phyloP scores from a whole-genome alignment of 1,140 invertebrate species.

The Diprion similis region DNA sequence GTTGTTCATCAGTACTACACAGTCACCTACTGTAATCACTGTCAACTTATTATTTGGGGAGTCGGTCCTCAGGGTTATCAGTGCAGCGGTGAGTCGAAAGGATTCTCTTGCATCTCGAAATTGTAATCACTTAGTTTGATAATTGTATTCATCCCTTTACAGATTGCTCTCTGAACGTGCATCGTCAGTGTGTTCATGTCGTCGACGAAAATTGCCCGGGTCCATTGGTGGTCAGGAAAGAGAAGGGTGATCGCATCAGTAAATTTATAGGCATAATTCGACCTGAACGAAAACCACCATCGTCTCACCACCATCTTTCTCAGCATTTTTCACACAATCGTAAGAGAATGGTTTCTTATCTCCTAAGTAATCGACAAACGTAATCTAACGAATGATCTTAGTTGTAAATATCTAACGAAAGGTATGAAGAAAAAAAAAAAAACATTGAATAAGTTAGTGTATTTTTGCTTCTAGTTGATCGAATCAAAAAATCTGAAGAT shows the following conservation, averaged over 20 bases:
- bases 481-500: conserved; percentile 55
- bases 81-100: conserved; percentile 74
- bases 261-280: conserved; percentile 79
- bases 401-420: too few species aligned
- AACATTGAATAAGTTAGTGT: not conserved
- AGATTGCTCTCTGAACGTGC: conserved; percentile 91
- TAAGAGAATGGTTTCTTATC: conserved; percentile 35
- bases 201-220: conserved; percentile 88
- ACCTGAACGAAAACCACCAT: conserved; percentile 64
- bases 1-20: conserved; percentile 87
- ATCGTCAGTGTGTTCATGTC: conserved; percentile 81
- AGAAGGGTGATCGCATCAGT: conserved; percentile 71
- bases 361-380: not conserved
- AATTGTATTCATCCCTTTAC: conserved; percentile 43
- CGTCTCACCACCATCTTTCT: conserved; percentile 48
- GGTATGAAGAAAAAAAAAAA: too few species aligned
- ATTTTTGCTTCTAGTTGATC: conserved; percentile 49
- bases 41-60: conserved; percentile 91
- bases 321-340: conserved; percentile 54
- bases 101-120: not conserved
- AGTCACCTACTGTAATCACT: conserved; percentile 92
- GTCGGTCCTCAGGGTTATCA: conserved; percentile 93
- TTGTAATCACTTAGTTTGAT: conserved; percentile 11
- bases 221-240: conserved; percentile 74
- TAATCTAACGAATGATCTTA: not conserved